Conservation (phyloP, 1,140 invertebrate species). For the Drosophila jambulina region DNA sequence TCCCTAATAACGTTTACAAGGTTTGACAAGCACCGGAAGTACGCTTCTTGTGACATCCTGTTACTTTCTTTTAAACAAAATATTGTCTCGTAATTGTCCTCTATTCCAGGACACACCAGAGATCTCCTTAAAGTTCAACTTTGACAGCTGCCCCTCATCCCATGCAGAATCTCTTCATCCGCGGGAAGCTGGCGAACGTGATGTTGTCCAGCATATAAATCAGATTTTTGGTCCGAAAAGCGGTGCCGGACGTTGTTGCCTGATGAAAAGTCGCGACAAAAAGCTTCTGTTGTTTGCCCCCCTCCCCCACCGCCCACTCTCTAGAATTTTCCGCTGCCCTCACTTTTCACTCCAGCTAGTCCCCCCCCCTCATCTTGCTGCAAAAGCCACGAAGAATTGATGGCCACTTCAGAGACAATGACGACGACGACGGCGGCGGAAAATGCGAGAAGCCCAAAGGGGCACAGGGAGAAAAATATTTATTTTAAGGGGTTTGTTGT, state of each 20-base stretch:
- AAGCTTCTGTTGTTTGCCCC: slow-evolving; percentile 55
- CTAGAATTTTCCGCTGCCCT: slow-evolving; percentile 1
- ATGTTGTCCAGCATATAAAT: slow-evolving; percentile 80
- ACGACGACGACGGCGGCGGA: slow-evolving; percentile 25
- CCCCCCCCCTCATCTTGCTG: slow-evolving; percentile 19
- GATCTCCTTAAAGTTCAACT: slow-evolving; percentile 31
- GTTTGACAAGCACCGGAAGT: slow-evolving; percentile 2
- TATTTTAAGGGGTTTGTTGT: neutral
- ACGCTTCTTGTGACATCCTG: neutral
- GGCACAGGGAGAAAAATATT: slow-evolving; percentile 6
- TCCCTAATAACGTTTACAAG: neutral
- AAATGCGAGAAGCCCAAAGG: slow-evolving; percentile 15
- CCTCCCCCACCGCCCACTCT: neutral
- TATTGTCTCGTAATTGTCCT: slow-evolving; percentile 70
- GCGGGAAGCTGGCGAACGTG: slow-evolving; percentile 47
- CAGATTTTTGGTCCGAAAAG: slow-evolving; percentile 67
- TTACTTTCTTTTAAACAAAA: slow-evolving; percentile 28
- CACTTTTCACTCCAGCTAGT: slow-evolving; percentile 5
- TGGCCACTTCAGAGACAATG: slow-evolving; percentile 81
- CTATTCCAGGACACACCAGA: slow-evolving; percentile 7
- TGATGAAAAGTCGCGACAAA: slow-evolving; percentile 79
- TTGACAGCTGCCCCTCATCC: slow-evolving; percentile 33
- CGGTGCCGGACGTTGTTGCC: slow-evolving; percentile 46
- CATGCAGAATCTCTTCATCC: slow-evolving; percentile 42
- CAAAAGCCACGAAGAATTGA: slow-evolving; percentile 73